Percentiles rank a stretch among this genome's conserved stretches.
Evolutionary conservation across 2,888 invertebrate species (phyloP).

Genomic region (Phortica magna): DNA sequence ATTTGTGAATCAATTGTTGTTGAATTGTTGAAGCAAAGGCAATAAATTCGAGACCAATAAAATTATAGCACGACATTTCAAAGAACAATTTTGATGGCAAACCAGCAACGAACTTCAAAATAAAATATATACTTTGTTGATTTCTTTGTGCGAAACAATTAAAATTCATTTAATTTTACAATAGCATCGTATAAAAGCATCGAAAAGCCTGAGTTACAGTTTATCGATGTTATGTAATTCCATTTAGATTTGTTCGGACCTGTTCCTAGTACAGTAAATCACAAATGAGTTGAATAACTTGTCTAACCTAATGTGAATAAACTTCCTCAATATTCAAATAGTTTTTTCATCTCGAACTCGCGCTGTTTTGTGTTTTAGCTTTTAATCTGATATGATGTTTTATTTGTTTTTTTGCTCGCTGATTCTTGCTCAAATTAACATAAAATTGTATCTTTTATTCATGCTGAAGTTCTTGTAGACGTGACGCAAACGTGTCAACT

Average conservation of each 20-base stretch:
- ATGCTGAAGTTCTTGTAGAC: neutral
- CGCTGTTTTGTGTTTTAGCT: neutral
- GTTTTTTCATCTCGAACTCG: neutral
- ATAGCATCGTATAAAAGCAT: no score
- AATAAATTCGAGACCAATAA: neutral
- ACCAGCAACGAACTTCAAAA: no score
- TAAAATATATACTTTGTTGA: no score
- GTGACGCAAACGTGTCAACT: slow-evolving; percentile 24
- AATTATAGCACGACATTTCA: no score
- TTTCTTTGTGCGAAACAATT: no score
- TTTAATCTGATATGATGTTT: neutral
- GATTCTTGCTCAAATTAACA: slow-evolving; percentile 11
- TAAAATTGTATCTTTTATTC: slow-evolving; percentile 22
- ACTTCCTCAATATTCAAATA: slow-evolving; percentile 30
- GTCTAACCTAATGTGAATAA: slow-evolving; percentile 6
- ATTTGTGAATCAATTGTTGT: no score
- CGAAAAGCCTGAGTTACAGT: no score
- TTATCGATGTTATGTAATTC: no score
- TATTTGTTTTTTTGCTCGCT: neutral
- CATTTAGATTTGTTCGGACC: neutral
- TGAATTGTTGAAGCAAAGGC: neutral
- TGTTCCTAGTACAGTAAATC: neutral
- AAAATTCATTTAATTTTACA: no score
- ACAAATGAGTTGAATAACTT: neutral
- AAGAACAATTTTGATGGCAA: no score